Evolutionary conservation across 2,888 invertebrate species (phyloP).

Genomic region (Eupeodes luniger): DNA sequence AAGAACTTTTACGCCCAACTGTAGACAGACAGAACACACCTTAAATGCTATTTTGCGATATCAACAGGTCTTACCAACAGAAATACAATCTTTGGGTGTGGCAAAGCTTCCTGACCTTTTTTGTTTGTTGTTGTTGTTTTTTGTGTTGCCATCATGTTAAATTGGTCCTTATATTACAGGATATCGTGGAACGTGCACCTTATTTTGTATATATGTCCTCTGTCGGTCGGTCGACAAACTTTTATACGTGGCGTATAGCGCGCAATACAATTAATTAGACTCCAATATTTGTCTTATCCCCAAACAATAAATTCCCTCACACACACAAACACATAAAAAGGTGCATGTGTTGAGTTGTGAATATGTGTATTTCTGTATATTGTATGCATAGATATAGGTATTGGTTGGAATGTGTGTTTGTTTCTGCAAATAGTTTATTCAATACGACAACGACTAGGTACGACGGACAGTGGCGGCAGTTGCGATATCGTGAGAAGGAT

Average conservation of each 20-base stretch:
- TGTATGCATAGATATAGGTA: not conserved
- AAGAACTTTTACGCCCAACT: conserved; percentile 9
- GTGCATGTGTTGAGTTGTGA: not conserved
- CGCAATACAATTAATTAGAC: conserved; percentile 73
- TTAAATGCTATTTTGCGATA: conserved; percentile 6
- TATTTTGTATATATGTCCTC: conserved; percentile 34
- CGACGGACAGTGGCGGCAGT: too few species aligned
- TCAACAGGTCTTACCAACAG: conserved; percentile 69
- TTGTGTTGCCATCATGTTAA: conserved; percentile 7
- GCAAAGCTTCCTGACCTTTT: conserved; percentile 58
- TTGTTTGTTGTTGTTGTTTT: not conserved
- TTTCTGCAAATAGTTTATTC: conserved; percentile 39
- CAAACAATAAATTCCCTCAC: conserved; percentile 64
- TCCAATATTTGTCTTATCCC: conserved; percentile 76
- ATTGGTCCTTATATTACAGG: conserved; percentile 25
- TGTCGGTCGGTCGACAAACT: not conserved
- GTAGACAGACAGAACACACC: conserved; percentile 51
- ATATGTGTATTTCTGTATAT: not conserved
- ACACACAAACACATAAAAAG: not conserved
- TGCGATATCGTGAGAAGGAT: conserved; percentile 70
- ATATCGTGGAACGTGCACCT: conserved; percentile 64
- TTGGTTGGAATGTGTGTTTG: conserved; percentile 10
- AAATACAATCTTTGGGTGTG: conserved; percentile 63
- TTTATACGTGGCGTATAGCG: conserved; percentile 17
- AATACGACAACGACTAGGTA: not conserved